Base-by-base conservation (phyloP, 2,888 invertebrate species). In the Dasypolia templi region DNA sequence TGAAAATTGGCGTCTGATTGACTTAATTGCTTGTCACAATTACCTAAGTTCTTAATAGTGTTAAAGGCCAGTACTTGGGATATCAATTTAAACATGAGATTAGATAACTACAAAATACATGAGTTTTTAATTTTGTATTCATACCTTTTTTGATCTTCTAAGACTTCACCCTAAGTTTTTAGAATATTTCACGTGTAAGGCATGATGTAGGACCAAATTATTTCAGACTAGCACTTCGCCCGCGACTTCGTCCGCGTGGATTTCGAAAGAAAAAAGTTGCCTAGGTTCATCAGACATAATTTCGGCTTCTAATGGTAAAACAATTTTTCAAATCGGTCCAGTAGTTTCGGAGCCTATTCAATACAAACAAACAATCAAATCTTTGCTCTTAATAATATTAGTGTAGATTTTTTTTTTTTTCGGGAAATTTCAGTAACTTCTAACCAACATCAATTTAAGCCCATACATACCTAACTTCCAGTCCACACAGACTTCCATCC, bases 1-100 rank as follows among this genome's bases (percentile, higher is more conserved):
- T 82, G 75, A 51, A 82, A 82, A 80, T 84, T 82, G 53, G 59
- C 46, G 84, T 69, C 44, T 80, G 62, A 80, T 81, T 81, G 72
- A 9, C 55, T 75, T 72, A 80, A 84, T 80, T 69, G 84, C 75
- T 63, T 56, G 83, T 80, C 68, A 83, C 56, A 61, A 73, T 69
- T 63, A n/a, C n/a, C n/a, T n/a, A 67, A 11, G 56, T 53, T 68
- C 3, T 35, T 68, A 55, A 84, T 81, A 51, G 26, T 61, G 82
- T 61, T 49, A 55, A 32, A 58, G 56, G 44, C 17, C 56, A 46
- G 39, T 56, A 66, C 32, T 51, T 51, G 35, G 32, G 4, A 35
- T 14, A 4, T 42, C 22, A 68, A 68, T 68, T 61, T 55, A 55
- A 58, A 59, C 0, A 12, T 35, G 7, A 14, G 14, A 49, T 74